Conservation (phyloP, 2,888 invertebrate genomes). For the Aspidiotus destructor region DNA sequence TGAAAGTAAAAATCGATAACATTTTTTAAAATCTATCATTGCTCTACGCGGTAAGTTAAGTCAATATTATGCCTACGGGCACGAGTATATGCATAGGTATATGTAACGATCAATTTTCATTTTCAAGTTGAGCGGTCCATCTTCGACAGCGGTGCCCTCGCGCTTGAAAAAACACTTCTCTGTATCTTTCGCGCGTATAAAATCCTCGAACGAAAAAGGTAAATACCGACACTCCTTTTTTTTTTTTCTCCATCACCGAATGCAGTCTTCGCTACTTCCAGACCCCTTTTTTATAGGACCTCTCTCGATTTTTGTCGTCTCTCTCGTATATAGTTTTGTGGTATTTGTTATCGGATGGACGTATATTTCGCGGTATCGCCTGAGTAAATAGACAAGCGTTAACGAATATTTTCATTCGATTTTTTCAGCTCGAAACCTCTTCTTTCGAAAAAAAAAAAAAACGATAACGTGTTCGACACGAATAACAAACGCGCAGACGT, state of each 20-base stretch:
- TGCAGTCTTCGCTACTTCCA: background rate
- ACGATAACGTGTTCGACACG: slow-evolving; percentile 4
- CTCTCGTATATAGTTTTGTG: slow-evolving; percentile 14
- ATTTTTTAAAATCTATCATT: no score
- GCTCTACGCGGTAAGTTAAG: no score
- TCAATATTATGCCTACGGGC: no score
- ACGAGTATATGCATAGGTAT: no score
- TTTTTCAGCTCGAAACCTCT: background rate
- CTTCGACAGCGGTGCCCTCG: no score
- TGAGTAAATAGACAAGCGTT: slow-evolving; percentile 21
- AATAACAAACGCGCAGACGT: background rate
- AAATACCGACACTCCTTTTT: slow-evolving; percentile 31
- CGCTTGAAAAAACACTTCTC: no score
- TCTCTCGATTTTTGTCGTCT: background rate
- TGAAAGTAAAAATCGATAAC: no score
- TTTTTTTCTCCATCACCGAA: background rate
- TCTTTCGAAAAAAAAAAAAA: background rate
- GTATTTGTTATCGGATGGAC: slow-evolving; percentile 27
- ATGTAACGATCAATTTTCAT: no score
- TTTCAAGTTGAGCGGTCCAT: no score
- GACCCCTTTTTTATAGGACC: slow-evolving; percentile 8
- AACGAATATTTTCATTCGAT: slow-evolving; percentile 14
- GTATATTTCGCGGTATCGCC: slow-evolving; percentile 31
- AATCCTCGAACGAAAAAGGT: slow-evolving; percentile 6
- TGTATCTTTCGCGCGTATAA: background rate